Evolutionary conservation across 2,797 vertebrate genomes (phyloP).

Genomic region (Toxotes lorentzi): DNA sequence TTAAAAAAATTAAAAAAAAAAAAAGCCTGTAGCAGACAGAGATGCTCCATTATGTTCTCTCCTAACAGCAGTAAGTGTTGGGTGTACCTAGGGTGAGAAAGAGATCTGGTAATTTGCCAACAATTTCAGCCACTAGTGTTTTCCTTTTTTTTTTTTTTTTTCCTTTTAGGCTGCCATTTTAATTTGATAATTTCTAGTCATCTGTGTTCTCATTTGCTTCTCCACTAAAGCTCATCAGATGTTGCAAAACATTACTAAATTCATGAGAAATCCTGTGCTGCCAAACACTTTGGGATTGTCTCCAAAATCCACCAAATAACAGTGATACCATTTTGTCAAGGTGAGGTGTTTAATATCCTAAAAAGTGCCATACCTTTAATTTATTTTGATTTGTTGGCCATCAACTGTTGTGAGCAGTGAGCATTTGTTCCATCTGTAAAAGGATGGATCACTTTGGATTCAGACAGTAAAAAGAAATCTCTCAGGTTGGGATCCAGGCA

Average conservation of each 20-base stretch:
- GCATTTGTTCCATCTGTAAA: neutral
- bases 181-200: neutral
- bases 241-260: neutral
- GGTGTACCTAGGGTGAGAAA: constrained; percentile 10
- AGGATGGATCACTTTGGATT: constrained; percentile 31
- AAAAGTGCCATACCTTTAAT: constrained; percentile 33
- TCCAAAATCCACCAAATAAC: neutral
- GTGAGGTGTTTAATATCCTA: neutral
- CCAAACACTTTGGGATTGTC: neutral
- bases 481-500: constrained; percentile 57
- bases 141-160: neutral
- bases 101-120: neutral
- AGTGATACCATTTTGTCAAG: neutral
- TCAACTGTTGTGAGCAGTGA: neutral
- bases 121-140: neutral
- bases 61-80: constrained; percentile 40
- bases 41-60: constrained; percentile 26
- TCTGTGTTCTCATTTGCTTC: neutral
- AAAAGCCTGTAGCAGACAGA: neutral
- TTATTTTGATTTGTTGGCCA: constrained; percentile 1
- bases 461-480: constrained; percentile 27
- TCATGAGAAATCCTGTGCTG: neutral
- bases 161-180: neutral
- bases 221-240: neutral
- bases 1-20: neutral